phyloP scores from a whole-genome alignment of 2,113 vertebrate genomes.

The Ageneiosus marmoratus region DNA sequence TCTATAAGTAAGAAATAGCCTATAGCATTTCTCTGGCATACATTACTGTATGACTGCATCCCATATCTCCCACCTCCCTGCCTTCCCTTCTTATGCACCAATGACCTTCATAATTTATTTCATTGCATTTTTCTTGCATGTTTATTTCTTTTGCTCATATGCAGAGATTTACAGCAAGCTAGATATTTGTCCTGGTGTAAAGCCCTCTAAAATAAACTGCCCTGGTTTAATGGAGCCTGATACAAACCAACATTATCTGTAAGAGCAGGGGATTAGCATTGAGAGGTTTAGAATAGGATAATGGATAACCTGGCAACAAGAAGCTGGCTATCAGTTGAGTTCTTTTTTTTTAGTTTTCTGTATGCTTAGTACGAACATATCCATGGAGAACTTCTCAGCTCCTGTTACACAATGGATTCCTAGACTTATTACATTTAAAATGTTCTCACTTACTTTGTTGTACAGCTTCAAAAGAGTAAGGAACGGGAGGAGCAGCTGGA shows the following conservation, averaged over 20 bases:
- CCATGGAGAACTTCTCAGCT: background rate
- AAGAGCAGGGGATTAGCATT: conserved; percentile 33
- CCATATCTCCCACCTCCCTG: conserved; percentile 9
- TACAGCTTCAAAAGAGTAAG: conserved; percentile 91
- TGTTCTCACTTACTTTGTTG: background rate
- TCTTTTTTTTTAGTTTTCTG: background rate
- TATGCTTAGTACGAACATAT: conserved; percentile 14
- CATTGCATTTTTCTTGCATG: background rate
- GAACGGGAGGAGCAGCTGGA: conserved; percentile 94
- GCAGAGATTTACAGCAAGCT: conserved; percentile 21
- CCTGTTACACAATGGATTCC: background rate
- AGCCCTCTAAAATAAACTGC: conserved; percentile 35
- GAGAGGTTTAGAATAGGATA: conserved; percentile 33
- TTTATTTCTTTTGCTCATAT: conserved; percentile 12
- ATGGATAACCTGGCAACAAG: conserved; percentile 26
- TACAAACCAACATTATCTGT: conserved; percentile 37
- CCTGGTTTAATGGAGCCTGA: conserved; percentile 21
- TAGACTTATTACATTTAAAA: background rate
- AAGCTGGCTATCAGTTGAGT: background rate
- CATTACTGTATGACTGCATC: conserved; percentile 10
- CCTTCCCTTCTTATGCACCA: background rate
- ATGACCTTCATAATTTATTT: conserved; percentile 10
- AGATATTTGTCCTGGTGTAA: background rate
- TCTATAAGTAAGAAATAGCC: conserved; percentile 59
- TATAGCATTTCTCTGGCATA: conserved; percentile 37